Conservation (phyloP, 2,113 vertebrate genomes). For the Acrocephalus arundinaceus region DNA sequence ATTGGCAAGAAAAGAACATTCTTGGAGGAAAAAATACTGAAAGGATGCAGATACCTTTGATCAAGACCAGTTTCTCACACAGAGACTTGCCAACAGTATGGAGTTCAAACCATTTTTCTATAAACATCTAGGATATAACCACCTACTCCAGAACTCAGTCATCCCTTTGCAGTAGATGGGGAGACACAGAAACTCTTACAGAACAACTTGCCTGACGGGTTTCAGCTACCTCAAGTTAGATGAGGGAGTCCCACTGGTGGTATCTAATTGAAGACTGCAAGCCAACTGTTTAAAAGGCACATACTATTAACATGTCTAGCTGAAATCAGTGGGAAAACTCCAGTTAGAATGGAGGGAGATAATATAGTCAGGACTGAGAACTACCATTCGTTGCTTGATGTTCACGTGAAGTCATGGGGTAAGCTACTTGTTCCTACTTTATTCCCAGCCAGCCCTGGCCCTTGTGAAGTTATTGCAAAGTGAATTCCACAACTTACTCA, state of each 20-base stretch:
- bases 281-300: neutral
- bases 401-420: neutral
- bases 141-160: neutral
- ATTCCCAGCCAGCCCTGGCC: neutral
- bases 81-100: neutral
- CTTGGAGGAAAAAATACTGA: neutral
- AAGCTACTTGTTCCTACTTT: neutral
- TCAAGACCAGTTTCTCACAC: neutral
- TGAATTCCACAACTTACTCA: neutral
- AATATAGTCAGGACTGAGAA: neutral
- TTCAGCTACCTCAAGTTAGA: constrained; percentile 2
- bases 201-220: neutral
- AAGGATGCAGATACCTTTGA: neutral
- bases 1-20: neutral
- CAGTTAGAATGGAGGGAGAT: neutral
- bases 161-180: neutral
- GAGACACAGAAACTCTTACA: neutral
- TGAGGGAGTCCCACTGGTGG: neutral
- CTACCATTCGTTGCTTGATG: neutral
- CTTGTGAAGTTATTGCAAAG: neutral
- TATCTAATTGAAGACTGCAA: neutral
- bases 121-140: neutral
- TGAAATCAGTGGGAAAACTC: constrained; percentile 15
- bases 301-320: neutral
- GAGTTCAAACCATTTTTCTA: neutral